Base-by-base conservation (phyloP, 2,113 vertebrate species). In the Procavia capensis region DNA sequence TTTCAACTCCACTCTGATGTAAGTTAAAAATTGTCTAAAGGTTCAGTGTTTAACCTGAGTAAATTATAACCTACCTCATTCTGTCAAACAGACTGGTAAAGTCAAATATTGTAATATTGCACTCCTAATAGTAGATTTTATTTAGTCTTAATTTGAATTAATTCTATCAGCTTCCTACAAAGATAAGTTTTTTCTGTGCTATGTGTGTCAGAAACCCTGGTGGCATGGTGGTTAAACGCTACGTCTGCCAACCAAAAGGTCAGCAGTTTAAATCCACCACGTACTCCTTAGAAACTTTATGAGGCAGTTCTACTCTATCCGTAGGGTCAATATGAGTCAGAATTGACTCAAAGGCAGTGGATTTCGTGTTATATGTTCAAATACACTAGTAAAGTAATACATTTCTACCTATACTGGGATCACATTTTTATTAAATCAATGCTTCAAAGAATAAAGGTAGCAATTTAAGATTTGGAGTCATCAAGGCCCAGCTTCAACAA, bases 391-490 rank as follows among this genome's bases (percentile, higher is more conserved):
- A 84, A 91, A 93, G 89, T 95, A 95, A 31, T n/a, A 94, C 84
- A 82, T 90, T 96, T 86, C 47, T n/a, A 41, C 97, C 45, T 90
- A 76, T 97, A 96, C 31, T 59, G 63, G 92, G 95, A 93, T 70
- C 93, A 97, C 83, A 97, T 94, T 79, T 94, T 98, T 94, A 96
- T 82, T 96, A 97, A 59, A 80, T 95, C 95, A 94, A 88, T 97
- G 39, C 82, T 86, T 70, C 70, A 90, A 81, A 83, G 82, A 57
- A 97, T 97, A 97, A 47, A 97, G 68, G 92, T 95, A 97, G 68
- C 31, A 97, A 83, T 96, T 95, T 97, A 50, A 91, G 74, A 36
- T 4, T 96, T 97, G 88, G 90, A 66, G 91, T 88, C 98, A 96
- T 92, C 88, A 96, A 96, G 85, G 80, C 95, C 89, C 93, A 96